Base-by-base conservation (phyloP, 2,888 invertebrate genomes). In the Plusia festucae region DNA sequence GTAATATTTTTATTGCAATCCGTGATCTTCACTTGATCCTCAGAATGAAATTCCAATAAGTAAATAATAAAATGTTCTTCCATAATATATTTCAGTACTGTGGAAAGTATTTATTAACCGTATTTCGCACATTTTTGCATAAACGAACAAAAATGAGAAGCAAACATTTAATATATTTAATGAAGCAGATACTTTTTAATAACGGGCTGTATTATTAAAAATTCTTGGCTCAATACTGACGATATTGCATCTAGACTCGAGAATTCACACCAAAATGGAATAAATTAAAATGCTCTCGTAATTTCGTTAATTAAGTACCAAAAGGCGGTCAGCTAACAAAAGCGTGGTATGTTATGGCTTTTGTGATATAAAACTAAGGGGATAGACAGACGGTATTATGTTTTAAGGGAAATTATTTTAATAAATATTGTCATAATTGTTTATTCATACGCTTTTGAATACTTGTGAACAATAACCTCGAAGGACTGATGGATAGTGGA, bases 261-360 rank as follows among this genome's bases (percentile, higher is more conserved):
- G 65, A 57, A 65, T 75, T 62, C 49, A 32, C 55, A 27, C 53
- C 49, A 51, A 76, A 78, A 76, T 68, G 65, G 66, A 77, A 79
- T 79, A 68, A 76, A 76, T 77, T 71, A 68, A 79, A 72, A 76
- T 68, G 64, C 60, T 71, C 58, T 62, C 70, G 66, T 69, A 78
- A 75, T 78, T 70, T 78, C 59, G 79, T 75, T 79, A 64, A 79
- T 64, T 68, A 79, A 65, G 65, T 60, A 70, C 59, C 65, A 78
- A 63, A 65, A 65, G 61, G 65, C 49, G 51, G 62, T 49, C 40
- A 52, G 54, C 60, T 57, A 68, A 76, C 78, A 76, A 75, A 77
- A 64, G 53, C 53, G 61, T 53, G 73, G 61, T 60, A 34, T 74
- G 68, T 59, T 68, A 64, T 54, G 49, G 68, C 60, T 51, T 56